Evolutionary conservation across 2,888 invertebrate genomes (phyloP), one percentile per base, ranked within the genome.

Genomic region (Polydrusus tereticollis): DNA sequence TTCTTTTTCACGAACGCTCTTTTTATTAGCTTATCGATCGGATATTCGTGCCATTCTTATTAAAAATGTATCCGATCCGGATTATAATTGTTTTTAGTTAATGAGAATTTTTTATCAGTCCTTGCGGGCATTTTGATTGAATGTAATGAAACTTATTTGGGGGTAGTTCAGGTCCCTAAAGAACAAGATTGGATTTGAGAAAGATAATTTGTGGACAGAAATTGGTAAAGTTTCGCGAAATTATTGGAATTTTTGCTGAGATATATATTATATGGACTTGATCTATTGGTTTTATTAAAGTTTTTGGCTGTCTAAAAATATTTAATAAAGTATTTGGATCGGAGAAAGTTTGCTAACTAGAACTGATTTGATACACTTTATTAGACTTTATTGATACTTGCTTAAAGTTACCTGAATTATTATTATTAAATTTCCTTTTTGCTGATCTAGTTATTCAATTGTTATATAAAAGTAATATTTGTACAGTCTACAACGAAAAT

Each of bases 11-110:
- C 70, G 73, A 75, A 73, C 75, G 74, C 72, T 74, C 73, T 73
- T 76, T 76, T 78, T 78, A 78, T 78, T 77, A 78, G 76, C 74
- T 76, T 75, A 78, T 78, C 77, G 78, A 77, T 77, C 77, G 70
- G 66, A 60, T 75, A 73, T 72, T 75, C 71, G 72, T 71, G 71
- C 72, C 74, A 69, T 72, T 73, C 72, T 76, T 74, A 77, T 76
- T 76, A 76, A 77, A 76, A 77, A 72, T 72, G 66, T 73, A 75
- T 72, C 67, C 72, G 41, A 52, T 16, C 64, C 41, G 41, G 41
- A 36, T 41, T 55, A 52, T 52, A 64, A 52, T 64, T 52, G 52
- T 64, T 64, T 64, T 64, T 55, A 38, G 21, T 36, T 64, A 52
- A 64, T 52, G 52, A 38, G 55, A 38, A 55, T 38, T 52, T 64